Conservation (phyloP, 2,888 invertebrate genomes). For the Plebejus argus region DNA sequence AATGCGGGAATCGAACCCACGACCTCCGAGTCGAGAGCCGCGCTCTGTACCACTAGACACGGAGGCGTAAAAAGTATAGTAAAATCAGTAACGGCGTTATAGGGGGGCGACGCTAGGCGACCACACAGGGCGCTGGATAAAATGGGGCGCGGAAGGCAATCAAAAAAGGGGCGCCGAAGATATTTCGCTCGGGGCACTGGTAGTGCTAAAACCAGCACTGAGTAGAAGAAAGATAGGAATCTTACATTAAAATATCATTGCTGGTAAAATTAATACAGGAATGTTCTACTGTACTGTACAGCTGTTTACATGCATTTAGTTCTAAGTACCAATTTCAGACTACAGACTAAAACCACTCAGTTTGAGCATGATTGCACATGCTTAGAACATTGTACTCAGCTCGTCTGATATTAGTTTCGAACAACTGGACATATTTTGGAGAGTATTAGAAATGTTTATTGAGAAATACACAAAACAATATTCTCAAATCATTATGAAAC, state of each 20-base stretch:
- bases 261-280: neutral
- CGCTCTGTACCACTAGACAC: too few relatives aligned
- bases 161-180: too few relatives aligned
- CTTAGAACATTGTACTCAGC: neutral
- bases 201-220: too few relatives aligned
- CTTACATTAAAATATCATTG: neutral
- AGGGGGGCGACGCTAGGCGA: too few relatives aligned
- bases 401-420: neutral
- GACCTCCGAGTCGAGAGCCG: too few relatives aligned
- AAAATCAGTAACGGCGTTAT: too few relatives aligned
- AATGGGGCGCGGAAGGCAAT: too few relatives aligned
- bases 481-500: neutral
- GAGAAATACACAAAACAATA: neutral
- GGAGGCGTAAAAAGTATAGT: too few relatives aligned
- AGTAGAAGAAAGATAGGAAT: too few relatives aligned
- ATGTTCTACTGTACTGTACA: neutral
- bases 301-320: neutral
- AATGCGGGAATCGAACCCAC: too few relatives aligned
- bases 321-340: neutral
- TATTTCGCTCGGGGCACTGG: too few relatives aligned
- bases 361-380: constrained; percentile 6
- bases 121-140: too few relatives aligned
- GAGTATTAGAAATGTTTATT: neutral
- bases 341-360: neutral
- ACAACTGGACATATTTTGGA: neutral